These are phyloP conservation scores for Chaetogeoica ovagalla DNA, from an alignment of 2,888 invertebrate species.

Conservation along the genomic window DNA sequence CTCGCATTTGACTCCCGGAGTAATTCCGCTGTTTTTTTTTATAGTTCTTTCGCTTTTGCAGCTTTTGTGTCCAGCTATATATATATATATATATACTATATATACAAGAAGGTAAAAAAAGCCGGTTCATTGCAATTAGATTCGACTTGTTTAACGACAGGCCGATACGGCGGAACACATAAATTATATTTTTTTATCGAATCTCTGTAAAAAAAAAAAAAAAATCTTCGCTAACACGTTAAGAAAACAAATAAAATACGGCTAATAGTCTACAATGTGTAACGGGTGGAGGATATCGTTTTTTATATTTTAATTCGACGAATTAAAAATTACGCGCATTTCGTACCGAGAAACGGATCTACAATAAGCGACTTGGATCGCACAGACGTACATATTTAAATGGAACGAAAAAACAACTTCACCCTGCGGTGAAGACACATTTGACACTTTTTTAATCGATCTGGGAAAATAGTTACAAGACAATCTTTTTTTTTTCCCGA, in stretches of 20 bases:
- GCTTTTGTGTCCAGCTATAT: background rate
- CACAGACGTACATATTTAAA: no score
- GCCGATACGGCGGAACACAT: background rate
- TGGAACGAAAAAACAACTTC: no score
- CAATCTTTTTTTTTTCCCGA: no score
- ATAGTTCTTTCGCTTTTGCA: conserved; percentile 7
- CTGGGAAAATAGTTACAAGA: no score
- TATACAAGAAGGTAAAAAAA: background rate
- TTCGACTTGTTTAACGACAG: conserved; percentile 25
- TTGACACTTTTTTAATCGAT: no score
- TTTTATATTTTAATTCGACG: no score
- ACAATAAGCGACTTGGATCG: no score
- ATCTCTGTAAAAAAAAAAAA: background rate
- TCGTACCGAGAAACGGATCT: background rate
- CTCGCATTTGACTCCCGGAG: conserved; percentile 12
- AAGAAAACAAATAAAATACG: no score
- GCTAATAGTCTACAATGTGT: no score
- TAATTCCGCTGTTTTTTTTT: conserved; percentile 23
- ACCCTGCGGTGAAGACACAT: no score
- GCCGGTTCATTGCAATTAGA: conserved; percentile 28
- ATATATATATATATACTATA: no score
- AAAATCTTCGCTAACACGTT: background rate
- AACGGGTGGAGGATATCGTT: no score
- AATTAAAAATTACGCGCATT: background rate
- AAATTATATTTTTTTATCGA: conserved; percentile 25